Conservation (phyloP, 2,888 invertebrate genomes). For the Physocephala rufipes region DNA sequence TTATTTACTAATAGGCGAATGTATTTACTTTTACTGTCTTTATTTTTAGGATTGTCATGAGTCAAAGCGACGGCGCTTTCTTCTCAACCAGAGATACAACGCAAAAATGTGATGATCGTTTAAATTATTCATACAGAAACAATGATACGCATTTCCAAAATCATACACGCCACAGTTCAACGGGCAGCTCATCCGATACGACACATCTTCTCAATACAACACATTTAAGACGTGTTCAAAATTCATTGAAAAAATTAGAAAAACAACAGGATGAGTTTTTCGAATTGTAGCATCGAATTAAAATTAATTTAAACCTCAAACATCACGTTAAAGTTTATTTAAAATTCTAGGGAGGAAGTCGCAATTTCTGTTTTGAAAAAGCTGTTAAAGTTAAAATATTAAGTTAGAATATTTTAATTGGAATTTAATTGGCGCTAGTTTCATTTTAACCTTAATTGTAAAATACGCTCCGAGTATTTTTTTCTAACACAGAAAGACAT, state of each 20-base stretch:
- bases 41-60: constrained; percentile 55
- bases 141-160: constrained; percentile 54
- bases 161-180: constrained; percentile 62
- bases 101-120: constrained; percentile 54
- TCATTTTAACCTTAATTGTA: neutral
- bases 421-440: neutral
- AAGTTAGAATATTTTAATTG: neutral
- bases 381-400: neutral
- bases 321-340: too few species aligned
- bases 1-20: too few species aligned
- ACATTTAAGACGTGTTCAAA: constrained; percentile 81
- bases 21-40: constrained; percentile 13
- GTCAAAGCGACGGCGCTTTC: constrained; percentile 62
- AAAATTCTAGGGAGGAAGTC: too few species aligned
- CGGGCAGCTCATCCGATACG: constrained; percentile 69
- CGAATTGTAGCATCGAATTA: constrained; percentile 79
- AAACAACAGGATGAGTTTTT: constrained; percentile 89
- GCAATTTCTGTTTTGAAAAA: neutral
- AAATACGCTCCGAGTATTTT: neutral
- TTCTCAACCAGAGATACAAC: constrained; percentile 58
- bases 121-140: constrained; percentile 60
- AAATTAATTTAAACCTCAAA: constrained; percentile 10
- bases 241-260: constrained; percentile 82
- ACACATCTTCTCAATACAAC: constrained; percentile 72
- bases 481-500: too few species aligned